Evolutionary conservation across 64 coral and sea anemone species (phyloP).

Genomic region (Actinia tenebrosa): DNA sequence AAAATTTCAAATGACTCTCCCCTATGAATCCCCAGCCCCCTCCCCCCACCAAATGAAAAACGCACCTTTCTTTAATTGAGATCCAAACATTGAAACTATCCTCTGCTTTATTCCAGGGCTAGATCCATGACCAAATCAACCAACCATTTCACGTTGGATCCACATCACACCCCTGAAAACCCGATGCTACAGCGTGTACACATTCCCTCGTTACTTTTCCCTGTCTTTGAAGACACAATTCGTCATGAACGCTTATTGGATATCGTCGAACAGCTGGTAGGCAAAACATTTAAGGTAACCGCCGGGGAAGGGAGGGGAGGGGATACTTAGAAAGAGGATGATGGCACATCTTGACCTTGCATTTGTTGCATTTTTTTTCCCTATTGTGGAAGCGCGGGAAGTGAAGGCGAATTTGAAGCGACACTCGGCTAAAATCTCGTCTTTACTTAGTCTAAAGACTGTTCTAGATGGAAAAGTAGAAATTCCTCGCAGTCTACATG

Average conservation of each 20-base stretch:
- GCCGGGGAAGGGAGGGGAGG: too few species aligned
- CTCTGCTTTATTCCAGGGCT: background rate
- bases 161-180: background rate
- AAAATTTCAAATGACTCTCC: background rate
- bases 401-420: too few species aligned
- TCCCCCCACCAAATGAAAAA: too few species aligned
- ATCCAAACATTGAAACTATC: background rate
- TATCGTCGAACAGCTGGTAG: conserved; percentile 8
- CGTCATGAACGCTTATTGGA: background rate
- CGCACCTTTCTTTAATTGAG: too few species aligned
- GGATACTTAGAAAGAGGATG: background rate
- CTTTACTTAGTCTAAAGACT: too few species aligned
- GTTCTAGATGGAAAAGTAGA: too few species aligned
- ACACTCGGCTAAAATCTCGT: too few species aligned
- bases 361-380: too few species aligned
- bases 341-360: too few species aligned
- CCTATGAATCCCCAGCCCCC: too few species aligned
- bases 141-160: background rate
- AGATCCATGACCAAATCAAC: conserved; percentile 3
- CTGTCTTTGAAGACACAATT: conserved; percentile 4
- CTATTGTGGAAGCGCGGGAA: too few species aligned
- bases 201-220: background rate
- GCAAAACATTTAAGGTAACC: background rate
- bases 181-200: conserved; percentile 16
- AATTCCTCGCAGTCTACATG: too few species aligned